Evolutionary conservation across 2,797 vertebrate species (phyloP).

Genomic region (Sebastes trivittatus): DNA sequence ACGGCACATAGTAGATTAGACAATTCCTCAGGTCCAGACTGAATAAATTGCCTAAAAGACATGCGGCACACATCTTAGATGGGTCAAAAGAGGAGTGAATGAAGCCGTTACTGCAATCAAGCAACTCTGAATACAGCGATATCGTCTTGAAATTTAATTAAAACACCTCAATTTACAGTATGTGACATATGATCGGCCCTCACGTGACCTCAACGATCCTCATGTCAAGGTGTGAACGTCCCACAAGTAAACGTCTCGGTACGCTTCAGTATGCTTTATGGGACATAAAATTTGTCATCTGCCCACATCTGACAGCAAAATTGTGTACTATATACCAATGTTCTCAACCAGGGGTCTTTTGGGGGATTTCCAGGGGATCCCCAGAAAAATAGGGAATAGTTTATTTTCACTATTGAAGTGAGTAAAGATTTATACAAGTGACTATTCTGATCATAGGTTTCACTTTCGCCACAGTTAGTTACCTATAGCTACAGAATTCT

Average conservation of each 20-base stretch:
- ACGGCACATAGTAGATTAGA: neutral
- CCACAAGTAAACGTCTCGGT: neutral
- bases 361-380: too few species aligned
- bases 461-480: too few species aligned
- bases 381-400: too few species aligned
- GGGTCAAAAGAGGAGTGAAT: neutral
- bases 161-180: neutral
- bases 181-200: neutral
- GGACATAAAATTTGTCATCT: neutral
- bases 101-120: neutral
- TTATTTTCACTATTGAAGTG: too few species aligned
- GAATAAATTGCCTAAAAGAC: neutral
- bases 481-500: too few species aligned
- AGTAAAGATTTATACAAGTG: too few species aligned
- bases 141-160: neutral
- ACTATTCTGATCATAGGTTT: too few species aligned
- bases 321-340: neutral
- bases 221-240: neutral
- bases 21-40: neutral
- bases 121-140: neutral
- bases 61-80: neutral
- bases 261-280: neutral
- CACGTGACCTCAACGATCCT: neutral
- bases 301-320: neutral
- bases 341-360: neutral